Evolutionary conservation across 2,888 invertebrate species (phyloP), one percentile per base, ranked within the genome.

Genomic region (Erebia epiphron): DNA sequence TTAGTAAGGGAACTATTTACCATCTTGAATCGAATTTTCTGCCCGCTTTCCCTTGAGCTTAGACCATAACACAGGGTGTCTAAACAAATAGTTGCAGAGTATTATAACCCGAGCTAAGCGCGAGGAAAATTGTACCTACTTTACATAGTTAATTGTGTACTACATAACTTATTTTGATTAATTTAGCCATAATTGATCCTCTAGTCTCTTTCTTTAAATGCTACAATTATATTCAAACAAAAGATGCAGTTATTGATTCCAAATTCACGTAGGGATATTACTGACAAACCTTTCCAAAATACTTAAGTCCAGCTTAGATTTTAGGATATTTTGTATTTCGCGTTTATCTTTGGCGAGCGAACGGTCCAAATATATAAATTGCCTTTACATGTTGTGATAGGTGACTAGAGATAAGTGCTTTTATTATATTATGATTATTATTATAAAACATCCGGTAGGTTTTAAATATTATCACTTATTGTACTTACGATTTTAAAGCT

Each of bases 301-400:
- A 52, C 63, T 54, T 60, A 64, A 66, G 68, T 74, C 76, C 74
- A 75, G 72, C 70, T 70, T 75, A 73, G 72, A 26, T 49, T 61
- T 64, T 71, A 75, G 66, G 64, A 67, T 68, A 68, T 70, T 69
- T 65, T 67, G 69, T 68, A 73, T 68, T 74, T 74, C 82, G 83
- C 79, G 80, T 83, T 81, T 81, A 84, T 86, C 81, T 84, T 87
- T 88, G 58, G 89, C 90, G 90, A 91, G 91, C 84, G 83, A 85
- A 86, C 84, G 92, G 92, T 92, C 92, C 92, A 92, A 92, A 82
- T 80, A 80, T 87, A 85, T 85, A 58, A 82, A 87, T 84, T 89
- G 92, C 92, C 92, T 92, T 92, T 91, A 79, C 89, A 87, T 88
- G 92, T 92, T 92, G 92, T 92, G 92, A 92, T 92, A 91, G 86